These are phyloP conservation scores for Listronotus oregonensis DNA, from an alignment of 1,140 invertebrate species.

Conservation along the genomic window DNA sequence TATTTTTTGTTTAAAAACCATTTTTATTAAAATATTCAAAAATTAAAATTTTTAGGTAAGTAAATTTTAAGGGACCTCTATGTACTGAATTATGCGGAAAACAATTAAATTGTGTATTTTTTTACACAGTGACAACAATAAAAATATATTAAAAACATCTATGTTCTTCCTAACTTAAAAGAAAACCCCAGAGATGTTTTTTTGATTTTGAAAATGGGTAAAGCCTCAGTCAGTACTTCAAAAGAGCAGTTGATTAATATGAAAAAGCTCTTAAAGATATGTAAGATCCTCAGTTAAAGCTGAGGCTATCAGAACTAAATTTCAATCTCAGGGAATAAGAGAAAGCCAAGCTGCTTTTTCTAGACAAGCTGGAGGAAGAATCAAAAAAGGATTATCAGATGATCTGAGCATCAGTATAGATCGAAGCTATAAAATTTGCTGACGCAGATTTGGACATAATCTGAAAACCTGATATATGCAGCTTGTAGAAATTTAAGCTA, in stretches of 20 bases:
- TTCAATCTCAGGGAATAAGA: constrained; percentile 87
- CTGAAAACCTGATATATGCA: constrained; percentile 66
- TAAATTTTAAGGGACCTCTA: no score
- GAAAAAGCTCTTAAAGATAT: constrained; percentile 81
- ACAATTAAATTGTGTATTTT: no score
- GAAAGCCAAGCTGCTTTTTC: constrained; percentile 80
- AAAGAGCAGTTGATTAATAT: constrained; percentile 91
- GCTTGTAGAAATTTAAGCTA: no score
- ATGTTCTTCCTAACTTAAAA: no score
- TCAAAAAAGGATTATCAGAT: constrained; percentile 49
- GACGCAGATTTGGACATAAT: constrained; percentile 69
- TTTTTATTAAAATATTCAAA: no score
- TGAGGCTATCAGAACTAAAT: constrained; percentile 86
- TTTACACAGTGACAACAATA: no score
- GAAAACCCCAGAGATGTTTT: constrained; percentile 80
- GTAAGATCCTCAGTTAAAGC: constrained; percentile 71
- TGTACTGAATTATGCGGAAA: no score
- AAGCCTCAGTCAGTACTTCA: constrained; percentile 90
- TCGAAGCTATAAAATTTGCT: constrained; percentile 69
- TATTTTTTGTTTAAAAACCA: no score
- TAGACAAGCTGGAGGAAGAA: constrained; percentile 57
- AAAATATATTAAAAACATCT: no score
- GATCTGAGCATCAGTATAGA: constrained; percentile 65
- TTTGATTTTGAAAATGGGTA: constrained; percentile 88
- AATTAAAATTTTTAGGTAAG: no score